phyloP scores from a whole-genome alignment of 2,888 invertebrate genomes.

The Abscondita cerata region DNA sequence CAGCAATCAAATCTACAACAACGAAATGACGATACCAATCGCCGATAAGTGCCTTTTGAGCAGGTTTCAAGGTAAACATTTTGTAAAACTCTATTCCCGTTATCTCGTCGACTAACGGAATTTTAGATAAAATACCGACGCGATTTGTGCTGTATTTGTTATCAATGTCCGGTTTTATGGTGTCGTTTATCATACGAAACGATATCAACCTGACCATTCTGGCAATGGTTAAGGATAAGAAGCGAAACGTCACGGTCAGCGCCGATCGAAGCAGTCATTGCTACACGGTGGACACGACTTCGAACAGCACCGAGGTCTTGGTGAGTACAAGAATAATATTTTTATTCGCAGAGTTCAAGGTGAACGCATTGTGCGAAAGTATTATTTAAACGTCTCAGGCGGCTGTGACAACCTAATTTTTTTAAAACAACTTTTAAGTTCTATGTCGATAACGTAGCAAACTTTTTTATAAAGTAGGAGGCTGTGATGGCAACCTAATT shows the following conservation, averaged over 20 bases:
- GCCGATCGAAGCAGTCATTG: not conserved
- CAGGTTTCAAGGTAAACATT: not conserved
- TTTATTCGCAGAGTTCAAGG: no score
- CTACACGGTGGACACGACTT: not conserved
- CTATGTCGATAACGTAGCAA: no score
- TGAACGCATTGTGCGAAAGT: no score
- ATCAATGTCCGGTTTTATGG: conserved; percentile 75
- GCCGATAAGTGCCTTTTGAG: not conserved
- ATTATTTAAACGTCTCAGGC: no score
- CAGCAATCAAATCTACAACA: conserved; percentile 9
- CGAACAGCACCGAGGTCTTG: not conserved
- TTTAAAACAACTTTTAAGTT: no score
- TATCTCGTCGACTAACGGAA: no score
- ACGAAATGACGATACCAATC: conserved; percentile 11
- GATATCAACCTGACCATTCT: conserved; percentile 76
- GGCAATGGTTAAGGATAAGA: conserved; percentile 65
- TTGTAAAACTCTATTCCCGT: no score
- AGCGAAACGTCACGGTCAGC: conserved; percentile 50
- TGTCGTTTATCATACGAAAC: conserved; percentile 78
- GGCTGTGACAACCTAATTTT: no score
- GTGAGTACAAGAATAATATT: not conserved
- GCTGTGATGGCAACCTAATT: no score
- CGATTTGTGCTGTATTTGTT: conserved; percentile 72
- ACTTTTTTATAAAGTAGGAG: no score
- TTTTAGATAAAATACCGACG: conserved; percentile 57